Evolutionary conservation across 30 jellyfish, hydroid and myxozoan species (phyloP), one percentile per base, ranked within the genome.

Genomic region (Aurelia sp.): DNA sequence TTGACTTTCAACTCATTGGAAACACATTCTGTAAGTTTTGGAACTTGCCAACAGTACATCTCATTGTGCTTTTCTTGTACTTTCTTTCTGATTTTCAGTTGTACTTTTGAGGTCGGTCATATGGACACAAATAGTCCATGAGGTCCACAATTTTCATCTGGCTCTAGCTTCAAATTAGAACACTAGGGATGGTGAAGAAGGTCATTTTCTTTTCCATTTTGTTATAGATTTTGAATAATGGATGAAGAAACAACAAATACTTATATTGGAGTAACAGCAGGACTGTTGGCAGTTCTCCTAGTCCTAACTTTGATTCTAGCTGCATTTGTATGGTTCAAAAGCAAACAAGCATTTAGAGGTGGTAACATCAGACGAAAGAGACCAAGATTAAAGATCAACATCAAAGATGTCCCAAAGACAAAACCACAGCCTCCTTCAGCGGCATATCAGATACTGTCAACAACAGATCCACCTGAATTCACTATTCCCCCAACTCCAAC

Each of bases 401-500:
- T 82, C 70, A 35, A 69, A 40, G 85, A 71, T 70, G 44, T 82
- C 6, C 91, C 91, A 13, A 82, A 69, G 73, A 82, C 91, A 4
- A 70, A 12, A 35, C 69, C 74, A 16, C 91, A 68, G 12, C 78
- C 91, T 3, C 91, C 91, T 1, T 82, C 91, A 17, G 91, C 91
- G 2, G 91, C 91, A 17, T 82, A 82, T 31, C 91, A 82, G 27
- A 82, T 82, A 18, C 51, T 82, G 7, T 82, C 91, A 18, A 48
- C 85, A 4, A 82, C 33, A 53, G 85, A 82, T 37, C 91, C 91
- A 23, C 91, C 91, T 0, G 91, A 82, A 65, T 82, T 82, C 31
- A 82, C 78, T 15, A 82, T 82, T 15, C 91, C 91, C 20, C 91
- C 91, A 11, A 82, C 91, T 2, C 91, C 91, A 19, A 55, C 86